Conservation (phyloP, 2,113 vertebrate genomes). For the Mormoops blainvillei region DNA sequence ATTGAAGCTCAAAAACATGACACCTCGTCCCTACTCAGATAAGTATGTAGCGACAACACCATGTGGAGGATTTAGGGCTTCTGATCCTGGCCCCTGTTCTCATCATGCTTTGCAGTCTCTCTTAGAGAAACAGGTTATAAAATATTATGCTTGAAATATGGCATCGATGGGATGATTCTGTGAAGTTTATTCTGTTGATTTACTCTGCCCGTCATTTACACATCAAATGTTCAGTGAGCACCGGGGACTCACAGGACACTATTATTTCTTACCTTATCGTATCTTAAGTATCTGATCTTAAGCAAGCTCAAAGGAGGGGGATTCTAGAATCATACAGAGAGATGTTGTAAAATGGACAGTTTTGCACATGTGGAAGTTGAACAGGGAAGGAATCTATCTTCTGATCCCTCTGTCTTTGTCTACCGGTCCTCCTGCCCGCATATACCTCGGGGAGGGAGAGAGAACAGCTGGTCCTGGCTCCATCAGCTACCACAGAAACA, state of each 20-base stretch:
- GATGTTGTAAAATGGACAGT: neutral
- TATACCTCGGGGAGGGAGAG: neutral
- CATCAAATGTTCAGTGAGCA: neutral
- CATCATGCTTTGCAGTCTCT: neutral
- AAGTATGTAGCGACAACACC: neutral
- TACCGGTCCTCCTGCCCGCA: neutral
- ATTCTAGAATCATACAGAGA: neutral
- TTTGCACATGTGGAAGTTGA: neutral
- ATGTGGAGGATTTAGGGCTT: neutral
- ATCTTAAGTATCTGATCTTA: neutral
- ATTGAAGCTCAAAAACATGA: neutral
- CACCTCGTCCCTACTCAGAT: neutral
- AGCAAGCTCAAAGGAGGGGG: neutral
- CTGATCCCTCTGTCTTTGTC: neutral
- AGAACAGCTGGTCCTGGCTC: neutral
- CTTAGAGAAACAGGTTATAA: neutral
- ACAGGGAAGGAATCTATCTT: neutral
- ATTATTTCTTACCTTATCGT: no score
- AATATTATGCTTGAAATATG: neutral
- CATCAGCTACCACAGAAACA: neutral
- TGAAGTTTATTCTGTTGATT: neutral
- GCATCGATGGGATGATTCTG: neutral
- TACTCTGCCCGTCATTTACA: neutral
- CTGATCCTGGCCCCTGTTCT: neutral
- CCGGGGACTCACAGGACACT: neutral